Evolutionary conservation across 2,888 invertebrate genomes (phyloP), one percentile per base, ranked within the genome.

Genomic region (Rotaria macrura): DNA sequence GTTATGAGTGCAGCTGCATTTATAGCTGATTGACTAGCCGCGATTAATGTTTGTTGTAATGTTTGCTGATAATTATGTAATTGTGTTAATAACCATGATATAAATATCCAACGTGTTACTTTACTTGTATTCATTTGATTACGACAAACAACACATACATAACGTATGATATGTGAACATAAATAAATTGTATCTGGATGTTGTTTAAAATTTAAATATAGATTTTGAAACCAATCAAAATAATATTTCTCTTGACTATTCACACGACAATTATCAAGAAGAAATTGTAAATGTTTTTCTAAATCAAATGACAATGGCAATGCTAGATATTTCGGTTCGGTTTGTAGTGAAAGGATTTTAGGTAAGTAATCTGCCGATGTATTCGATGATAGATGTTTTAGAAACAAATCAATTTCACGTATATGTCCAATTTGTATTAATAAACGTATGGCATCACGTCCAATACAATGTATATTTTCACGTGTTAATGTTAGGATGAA

Each of bases 161-260:
- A 79, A 23, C 74, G 74, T 12, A 79, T 79, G 25, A 79, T 79
- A n/a, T 79, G 74, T 79, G 74, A 79, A n/a, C 74, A 79, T 43
- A 79, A n/a, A 79, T 79, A 79, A 25, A 79, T 79, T 7, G 43
- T 4, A 25, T 79, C 74, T 5, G 74, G 38, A 20, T 79, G 74
- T 79, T 79, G 74, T 79, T 79, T 79, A 43, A 79, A 79, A 79
- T 79, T 79, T 25, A 79, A 79, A 79, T 43, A 79, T 79, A 43
- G 74, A 43, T 25, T 38, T 43, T 79, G 74, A 79, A 79, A 79
- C 74, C 74, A 79, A 9, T 79, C 74, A 40, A 79, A 79, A 25
- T 79, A 79, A 43, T 79, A 79, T 79, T 79, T 79, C 43, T 79
- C 74, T 43, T 79, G 43, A 79, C 74, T 43, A 25, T 79, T 38